phyloP scores from a whole-genome alignment of 37 sponge, comb jelly and placozoan genomes.

The Beroe forskalii region DNA sequence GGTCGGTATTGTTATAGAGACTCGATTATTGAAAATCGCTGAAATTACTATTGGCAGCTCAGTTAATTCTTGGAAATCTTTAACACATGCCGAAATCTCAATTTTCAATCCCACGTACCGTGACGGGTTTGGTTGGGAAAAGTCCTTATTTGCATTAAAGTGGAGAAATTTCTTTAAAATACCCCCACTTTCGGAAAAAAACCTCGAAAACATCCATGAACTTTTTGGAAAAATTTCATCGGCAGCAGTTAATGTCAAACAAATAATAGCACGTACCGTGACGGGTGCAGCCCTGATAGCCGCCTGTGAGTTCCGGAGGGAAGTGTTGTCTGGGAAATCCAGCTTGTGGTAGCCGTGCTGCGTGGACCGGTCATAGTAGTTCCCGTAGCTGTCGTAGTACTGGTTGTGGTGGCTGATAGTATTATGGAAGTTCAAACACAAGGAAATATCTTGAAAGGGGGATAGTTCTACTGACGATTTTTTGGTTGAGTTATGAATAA shows the following conservation, averaged over 20 bases:
- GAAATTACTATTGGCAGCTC: too few relatives aligned
- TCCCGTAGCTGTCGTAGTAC: constrained; percentile 61
- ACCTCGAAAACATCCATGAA: too few relatives aligned
- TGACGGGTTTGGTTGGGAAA: too few relatives aligned
- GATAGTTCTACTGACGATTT: neutral
- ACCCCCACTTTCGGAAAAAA: too few relatives aligned
- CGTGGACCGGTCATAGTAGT: constrained; percentile 39
- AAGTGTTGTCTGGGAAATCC: constrained; percentile 24
- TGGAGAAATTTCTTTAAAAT: too few relatives aligned
- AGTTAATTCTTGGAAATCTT: too few relatives aligned
- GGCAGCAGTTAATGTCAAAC: neutral
- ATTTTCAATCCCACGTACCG: too few relatives aligned
- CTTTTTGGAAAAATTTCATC: neutral
- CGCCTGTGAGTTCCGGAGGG: constrained; percentile 26
- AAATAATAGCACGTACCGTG: neutral
- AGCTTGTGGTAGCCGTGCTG: constrained; percentile 38
- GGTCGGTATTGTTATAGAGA: too few relatives aligned
- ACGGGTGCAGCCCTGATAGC: constrained; percentile 41
- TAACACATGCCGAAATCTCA: too few relatives aligned
- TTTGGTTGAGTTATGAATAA: neutral
- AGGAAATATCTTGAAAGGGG: too few relatives aligned
- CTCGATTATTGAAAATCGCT: too few relatives aligned
- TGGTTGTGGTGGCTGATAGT: constrained; percentile 31
- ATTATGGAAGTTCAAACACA: neutral
- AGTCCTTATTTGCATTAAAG: too few relatives aligned